A percentile compares a stretch with the other conserved stretches of the same genome.
Evolutionary conservation across 2,797 vertebrate species (phyloP).

Genomic region (Arnoldichthys spilopterus): DNA sequence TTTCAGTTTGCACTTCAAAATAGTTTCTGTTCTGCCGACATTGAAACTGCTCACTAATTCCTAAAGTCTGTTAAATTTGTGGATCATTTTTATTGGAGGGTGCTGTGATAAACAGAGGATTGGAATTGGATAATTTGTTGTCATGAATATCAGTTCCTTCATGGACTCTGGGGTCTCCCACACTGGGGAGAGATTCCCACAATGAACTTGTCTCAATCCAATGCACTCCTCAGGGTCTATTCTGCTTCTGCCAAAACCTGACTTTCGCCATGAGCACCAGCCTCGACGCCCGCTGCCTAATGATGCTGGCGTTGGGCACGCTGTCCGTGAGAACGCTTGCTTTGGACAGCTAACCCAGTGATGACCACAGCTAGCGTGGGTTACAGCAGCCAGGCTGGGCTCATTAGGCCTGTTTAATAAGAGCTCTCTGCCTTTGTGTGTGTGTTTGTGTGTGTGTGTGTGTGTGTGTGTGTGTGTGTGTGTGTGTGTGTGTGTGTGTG

Average conservation of each 20-base stretch:
- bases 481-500: constrained; percentile 3
- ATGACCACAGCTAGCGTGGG: neutral
- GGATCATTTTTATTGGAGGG: neutral
- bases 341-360: neutral
- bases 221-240: constrained; percentile 29
- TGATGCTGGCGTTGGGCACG: constrained; percentile 31
- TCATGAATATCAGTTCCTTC: neutral
- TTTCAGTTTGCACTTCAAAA: neutral
- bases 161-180: neutral
- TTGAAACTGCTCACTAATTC: neutral
- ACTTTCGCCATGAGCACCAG: constrained; percentile 64
- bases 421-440: neutral
- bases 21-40: neutral
- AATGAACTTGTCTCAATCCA: constrained; percentile 65
- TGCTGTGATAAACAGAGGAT: neutral
- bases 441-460: constrained; percentile 21
- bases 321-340: constrained; percentile 38
- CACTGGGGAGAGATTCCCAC: constrained; percentile 32
- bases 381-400: neutral
- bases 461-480: constrained; percentile 22
- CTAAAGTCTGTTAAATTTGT: neutral
- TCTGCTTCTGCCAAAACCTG: constrained; percentile 50
- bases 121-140: neutral
- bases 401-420: constrained; percentile 5
- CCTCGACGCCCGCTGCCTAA: constrained; percentile 51